Conservation (phyloP, 1,140 invertebrate species). For the Rhagoletis pomonella region DNA sequence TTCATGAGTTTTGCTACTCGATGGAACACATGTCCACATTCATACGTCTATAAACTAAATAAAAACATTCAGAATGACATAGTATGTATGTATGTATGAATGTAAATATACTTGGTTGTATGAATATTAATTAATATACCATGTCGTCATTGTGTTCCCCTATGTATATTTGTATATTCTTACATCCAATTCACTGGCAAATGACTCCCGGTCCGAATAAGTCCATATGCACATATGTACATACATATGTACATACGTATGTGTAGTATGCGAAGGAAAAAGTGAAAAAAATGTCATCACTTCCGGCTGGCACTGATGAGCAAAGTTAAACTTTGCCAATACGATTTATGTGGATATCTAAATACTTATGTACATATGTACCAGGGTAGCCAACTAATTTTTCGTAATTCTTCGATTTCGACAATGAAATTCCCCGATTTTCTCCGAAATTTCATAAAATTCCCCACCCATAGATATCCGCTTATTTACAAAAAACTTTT, state of each 20-base stretch:
- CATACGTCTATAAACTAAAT: no score
- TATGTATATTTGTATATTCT: background rate
- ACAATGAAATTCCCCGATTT: no score
- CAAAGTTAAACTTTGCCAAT: slow-evolving; percentile 3
- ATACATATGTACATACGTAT: background rate
- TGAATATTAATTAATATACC: slow-evolving; percentile 36
- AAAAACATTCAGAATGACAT: background rate
- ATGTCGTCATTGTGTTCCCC: slow-evolving; percentile 32
- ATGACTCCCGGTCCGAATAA: no score
- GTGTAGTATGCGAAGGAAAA: background rate
- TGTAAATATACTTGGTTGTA: background rate
- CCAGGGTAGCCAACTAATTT: no score
- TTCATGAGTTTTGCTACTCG: background rate
- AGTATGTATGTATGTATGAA: background rate
- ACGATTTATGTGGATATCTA: background rate
- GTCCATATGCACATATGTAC: background rate
- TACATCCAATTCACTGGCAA: background rate
- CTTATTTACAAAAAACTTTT: no score
- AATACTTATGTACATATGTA: no score
- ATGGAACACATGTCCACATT: no score
- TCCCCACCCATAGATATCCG: no score
- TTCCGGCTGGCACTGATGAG: background rate
- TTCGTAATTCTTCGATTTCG: no score
- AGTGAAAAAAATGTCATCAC: slow-evolving; percentile 14
- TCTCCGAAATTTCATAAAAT: no score